Percentiles rank a stretch among this genome's conserved stretches.
These are phyloP conservation scores for Nemapogon koenigi DNA, from an alignment of 2,888 invertebrate genomes.

Conservation along the genomic window DNA sequence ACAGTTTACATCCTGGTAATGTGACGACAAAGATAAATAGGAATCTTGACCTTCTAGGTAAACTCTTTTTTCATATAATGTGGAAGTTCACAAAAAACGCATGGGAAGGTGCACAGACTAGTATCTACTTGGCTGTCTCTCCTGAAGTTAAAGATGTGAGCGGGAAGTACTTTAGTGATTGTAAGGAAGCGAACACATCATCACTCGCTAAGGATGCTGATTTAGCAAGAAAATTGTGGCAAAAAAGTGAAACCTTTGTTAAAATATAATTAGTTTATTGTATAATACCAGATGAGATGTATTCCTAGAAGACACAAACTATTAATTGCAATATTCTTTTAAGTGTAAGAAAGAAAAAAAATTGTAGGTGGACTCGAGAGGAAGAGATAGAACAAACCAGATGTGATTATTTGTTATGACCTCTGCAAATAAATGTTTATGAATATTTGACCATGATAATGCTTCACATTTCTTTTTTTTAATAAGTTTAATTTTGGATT, in stretches of 20 bases:
- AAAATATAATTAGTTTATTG: slow-evolving; percentile 22
- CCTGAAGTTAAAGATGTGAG: slow-evolving; percentile 61
- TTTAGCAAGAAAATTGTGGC: slow-evolving; percentile 68
- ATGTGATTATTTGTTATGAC: too few species aligned
- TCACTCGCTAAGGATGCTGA: slow-evolving; percentile 48
- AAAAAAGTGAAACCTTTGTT: slow-evolving; percentile 61
- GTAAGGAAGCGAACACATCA: slow-evolving; percentile 37
- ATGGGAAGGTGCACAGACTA: slow-evolving; percentile 53
- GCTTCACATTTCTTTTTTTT: too few species aligned
- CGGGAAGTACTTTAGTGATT: slow-evolving; percentile 70
- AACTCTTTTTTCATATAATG: slow-evolving; percentile 17
- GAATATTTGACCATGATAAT: too few species aligned
- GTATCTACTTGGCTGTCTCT: slow-evolving; percentile 58
- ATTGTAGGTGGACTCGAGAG: too few species aligned
- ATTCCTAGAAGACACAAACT: too few species aligned
- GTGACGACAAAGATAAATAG: slow-evolving; percentile 76
- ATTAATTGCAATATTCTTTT: too few species aligned
- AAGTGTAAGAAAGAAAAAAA: too few species aligned
- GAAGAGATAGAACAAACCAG: too few species aligned
- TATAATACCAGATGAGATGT: too few species aligned
- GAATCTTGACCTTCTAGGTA: slow-evolving; percentile 26
- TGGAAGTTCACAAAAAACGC: slow-evolving; percentile 24
- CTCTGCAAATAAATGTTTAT: too few species aligned
- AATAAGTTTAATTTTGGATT: too few species aligned
- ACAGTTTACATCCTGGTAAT: slow-evolving; percentile 83